These are phyloP conservation scores for Polyergus mexicanus DNA, from an alignment of 1,140 invertebrate genomes.

Conservation along the genomic window DNA sequence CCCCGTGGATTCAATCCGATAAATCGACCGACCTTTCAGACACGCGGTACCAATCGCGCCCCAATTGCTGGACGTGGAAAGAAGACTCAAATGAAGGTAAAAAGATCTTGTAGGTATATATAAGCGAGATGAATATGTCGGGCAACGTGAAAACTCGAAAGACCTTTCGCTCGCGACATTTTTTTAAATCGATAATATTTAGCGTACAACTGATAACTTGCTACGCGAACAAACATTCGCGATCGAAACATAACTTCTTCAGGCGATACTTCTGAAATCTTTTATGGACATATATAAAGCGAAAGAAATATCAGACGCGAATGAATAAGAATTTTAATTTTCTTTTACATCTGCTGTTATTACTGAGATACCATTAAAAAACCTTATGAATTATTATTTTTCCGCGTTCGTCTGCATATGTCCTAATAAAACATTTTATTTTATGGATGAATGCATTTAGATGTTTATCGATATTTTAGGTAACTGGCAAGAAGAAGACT, in stretches of 20 bases:
- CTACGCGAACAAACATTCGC: not conserved
- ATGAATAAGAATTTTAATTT: not conserved
- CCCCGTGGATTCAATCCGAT: conserved; percentile 80
- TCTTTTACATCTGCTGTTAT: not conserved
- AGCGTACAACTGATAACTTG: no score
- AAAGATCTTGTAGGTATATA: conserved; percentile 14
- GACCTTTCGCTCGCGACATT: not conserved
- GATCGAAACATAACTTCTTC: not conserved
- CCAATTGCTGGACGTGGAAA: conserved; percentile 81
- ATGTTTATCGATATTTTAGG: conserved; percentile 67
- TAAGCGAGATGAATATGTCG: not conserved
- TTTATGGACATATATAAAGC: not conserved
- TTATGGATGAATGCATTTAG: not conserved
- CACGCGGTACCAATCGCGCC: conserved; percentile 77
- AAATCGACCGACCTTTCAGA: conserved; percentile 81
- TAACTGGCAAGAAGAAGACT: conserved; percentile 83
- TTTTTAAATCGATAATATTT: not conserved
- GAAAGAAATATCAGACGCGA: not conserved
- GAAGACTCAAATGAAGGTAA: conserved; percentile 85
- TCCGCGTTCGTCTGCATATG: not conserved
- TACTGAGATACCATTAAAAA: not conserved
- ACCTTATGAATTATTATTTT: not conserved
- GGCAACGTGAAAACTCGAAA: not conserved
- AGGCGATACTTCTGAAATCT: not conserved
- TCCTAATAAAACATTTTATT: not conserved